Base-by-base conservation (phyloP, 2,888 invertebrate species). In the Amaurobius ferox region DNA sequence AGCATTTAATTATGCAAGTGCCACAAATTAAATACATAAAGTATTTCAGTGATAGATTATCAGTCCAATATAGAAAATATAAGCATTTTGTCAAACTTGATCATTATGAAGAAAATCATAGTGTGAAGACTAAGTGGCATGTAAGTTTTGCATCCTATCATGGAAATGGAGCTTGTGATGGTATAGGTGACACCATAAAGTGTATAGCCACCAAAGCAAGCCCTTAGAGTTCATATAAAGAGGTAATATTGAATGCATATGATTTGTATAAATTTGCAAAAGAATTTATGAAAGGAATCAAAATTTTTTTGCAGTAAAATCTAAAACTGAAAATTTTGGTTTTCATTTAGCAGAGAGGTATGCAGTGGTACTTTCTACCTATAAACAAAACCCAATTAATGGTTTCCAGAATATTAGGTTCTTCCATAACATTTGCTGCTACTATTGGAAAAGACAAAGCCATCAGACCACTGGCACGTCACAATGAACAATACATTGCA, bases 41-140 rank as follows among this genome's bases (percentile, higher is more conserved):
- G n/a, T n/a, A n/a, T n/a, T n/a, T n/a, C n/a, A n/a, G n/a, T n/a
- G n/a, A n/a, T n/a, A n/a, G n/a, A n/a, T n/a, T n/a, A n/a, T n/a
- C n/a, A n/a, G n/a, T n/a, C n/a, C n/a, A n/a, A n/a, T n/a, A n/a
- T 19, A 16, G 90, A 90, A 68, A 90, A 89, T 55, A 85, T 28
- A 32, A 89, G 89, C 30, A 89, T 89, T 68, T 85, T 90, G 32
- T 39, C 1, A 89, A 89, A 62, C 70, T 89, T 68, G 74, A n/a
- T n/a, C n/a, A n/a, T n/a, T n/a, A n/a, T n/a, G n/a, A 79, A 29
- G 16, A 35, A 3, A 89, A 90, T 68, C 89, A 88, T 73, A 72
- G 77, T 7, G 23, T 89, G 0, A 19, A 76, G 26, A 89, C 89
- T 13, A 87, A 89, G 32, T 90, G 89, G 89, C 76, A 39, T 32